Conservation (phyloP, 2,113 vertebrate species). For the Chionis minor region DNA sequence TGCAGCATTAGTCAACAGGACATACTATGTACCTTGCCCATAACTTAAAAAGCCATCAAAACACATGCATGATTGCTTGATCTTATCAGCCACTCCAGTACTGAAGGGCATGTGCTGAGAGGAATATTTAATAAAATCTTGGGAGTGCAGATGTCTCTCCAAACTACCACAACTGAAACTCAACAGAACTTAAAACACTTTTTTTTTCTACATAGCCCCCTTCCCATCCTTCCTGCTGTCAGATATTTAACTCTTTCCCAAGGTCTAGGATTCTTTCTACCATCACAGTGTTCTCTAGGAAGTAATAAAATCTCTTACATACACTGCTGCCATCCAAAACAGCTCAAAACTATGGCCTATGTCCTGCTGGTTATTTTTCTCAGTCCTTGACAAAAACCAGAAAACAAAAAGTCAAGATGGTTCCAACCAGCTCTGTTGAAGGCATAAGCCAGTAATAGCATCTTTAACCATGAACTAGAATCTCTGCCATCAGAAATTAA, state of each 20-base stretch:
- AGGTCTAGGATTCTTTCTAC: background rate
- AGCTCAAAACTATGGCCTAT: background rate
- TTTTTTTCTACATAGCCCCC: background rate
- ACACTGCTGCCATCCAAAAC: background rate
- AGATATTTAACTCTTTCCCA: background rate
- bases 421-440: background rate
- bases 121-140: background rate
- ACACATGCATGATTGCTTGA: background rate
- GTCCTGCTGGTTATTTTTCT: background rate
- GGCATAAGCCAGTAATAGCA: background rate
- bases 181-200: background rate
- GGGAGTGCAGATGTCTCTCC: background rate
- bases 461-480: background rate
- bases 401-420: background rate
- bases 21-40: background rate
- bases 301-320: background rate
- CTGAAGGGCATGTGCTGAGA: background rate
- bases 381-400: background rate
- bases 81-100: background rate
- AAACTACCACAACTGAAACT: background rate
- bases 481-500: background rate
- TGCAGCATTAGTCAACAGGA: background rate
- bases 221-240: background rate
- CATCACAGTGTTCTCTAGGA: background rate
- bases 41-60: background rate